phyloP scores from a whole-genome alignment of 2,113 vertebrate species.

The Sigmodon hispidus region DNA sequence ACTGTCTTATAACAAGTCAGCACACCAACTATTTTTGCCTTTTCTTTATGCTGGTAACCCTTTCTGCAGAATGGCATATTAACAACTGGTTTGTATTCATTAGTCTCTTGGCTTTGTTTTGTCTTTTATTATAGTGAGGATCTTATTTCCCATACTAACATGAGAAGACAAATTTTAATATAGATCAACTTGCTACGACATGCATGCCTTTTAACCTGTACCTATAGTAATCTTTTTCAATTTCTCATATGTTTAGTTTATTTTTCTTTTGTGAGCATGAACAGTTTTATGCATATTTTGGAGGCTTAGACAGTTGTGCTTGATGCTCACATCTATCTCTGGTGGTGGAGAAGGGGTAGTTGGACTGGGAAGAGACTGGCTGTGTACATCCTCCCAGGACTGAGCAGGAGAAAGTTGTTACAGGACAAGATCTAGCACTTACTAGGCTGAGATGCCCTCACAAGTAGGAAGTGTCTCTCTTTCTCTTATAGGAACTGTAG shows the following conservation, averaged over 20 bases:
- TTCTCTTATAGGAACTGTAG: slow-evolving; percentile 25
- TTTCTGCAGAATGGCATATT: background rate
- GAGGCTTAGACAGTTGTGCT: background rate
- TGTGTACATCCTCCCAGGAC: background rate
- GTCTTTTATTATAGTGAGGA: background rate
- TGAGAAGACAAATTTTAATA: background rate
- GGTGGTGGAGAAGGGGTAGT: background rate
- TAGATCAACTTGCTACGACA: background rate
- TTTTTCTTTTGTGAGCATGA: slow-evolving; percentile 5
- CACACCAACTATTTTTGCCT: background rate
- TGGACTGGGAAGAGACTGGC: background rate
- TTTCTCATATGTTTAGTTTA: background rate
- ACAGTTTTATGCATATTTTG: background rate
- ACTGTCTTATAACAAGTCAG: background rate
- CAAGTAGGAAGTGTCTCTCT: background rate
- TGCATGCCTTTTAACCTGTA: background rate
- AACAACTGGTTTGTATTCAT: background rate
- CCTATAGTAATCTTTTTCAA: background rate
- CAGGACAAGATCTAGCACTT: background rate
- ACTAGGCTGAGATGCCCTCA: background rate
- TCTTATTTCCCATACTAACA: background rate
- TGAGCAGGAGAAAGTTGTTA: background rate
- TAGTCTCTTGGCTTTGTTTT: background rate
- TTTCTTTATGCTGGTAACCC: background rate
- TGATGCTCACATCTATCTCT: background rate